A percentile compares a stretch with the other conserved stretches of the same genome.
These are phyloP conservation scores for Morpho helenor DNA, from an alignment of 2,888 invertebrate genomes.

Conservation along the genomic window DNA sequence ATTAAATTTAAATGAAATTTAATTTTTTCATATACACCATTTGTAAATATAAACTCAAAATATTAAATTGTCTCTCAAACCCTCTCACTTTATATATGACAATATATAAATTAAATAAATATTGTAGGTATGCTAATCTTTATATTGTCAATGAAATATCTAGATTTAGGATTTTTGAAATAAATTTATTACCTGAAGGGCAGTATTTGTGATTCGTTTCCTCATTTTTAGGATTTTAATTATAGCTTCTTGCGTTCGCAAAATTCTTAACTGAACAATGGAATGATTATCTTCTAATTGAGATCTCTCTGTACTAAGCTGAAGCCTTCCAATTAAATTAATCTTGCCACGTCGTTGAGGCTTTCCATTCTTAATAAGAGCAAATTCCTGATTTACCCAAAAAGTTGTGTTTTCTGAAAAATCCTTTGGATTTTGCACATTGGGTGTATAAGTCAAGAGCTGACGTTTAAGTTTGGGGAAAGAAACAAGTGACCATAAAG, in stretches of 20 bases:
- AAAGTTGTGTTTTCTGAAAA: constrained; percentile 95
- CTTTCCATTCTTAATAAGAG: constrained; percentile 95
- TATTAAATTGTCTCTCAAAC: no score
- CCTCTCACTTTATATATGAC: no score
- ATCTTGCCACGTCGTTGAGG: constrained; percentile 96
- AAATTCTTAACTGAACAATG: constrained; percentile 96
- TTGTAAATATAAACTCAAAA: no score
- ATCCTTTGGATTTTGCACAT: constrained; percentile 93
- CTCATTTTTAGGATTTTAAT: constrained; percentile 99
- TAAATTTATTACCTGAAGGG: constrained; percentile 86
- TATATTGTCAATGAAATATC: no score
- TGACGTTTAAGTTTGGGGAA: constrained; percentile 98
- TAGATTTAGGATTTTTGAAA: no score
- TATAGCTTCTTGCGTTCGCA: constrained; percentile 97
- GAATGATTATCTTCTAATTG: constrained; percentile 99
- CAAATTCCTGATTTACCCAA: constrained; percentile 98
- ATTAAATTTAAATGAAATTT: no score
- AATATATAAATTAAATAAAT: no score
- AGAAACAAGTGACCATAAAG: constrained; percentile 96
- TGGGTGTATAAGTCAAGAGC: constrained; percentile 89
- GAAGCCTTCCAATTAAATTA: constrained; percentile 96
- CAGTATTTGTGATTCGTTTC: constrained; percentile 95
- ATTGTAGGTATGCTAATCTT: no score
- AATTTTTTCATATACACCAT: no score
- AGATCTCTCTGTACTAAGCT: constrained; percentile 95